These are phyloP conservation scores for Salticus scenicus DNA, from an alignment of 2,888 invertebrate species.

Conservation along the genomic window DNA sequence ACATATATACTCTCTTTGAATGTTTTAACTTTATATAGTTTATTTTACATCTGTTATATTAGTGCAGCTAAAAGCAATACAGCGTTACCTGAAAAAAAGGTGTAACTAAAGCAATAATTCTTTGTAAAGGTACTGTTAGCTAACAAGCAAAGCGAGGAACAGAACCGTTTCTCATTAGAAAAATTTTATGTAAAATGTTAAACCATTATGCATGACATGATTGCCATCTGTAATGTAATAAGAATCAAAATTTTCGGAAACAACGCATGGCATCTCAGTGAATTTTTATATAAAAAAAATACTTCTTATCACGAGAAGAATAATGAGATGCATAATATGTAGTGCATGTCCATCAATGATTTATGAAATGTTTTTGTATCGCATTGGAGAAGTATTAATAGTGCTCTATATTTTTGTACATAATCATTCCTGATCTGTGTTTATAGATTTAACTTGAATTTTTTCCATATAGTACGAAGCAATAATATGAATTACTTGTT, in stretches of 20 bases:
- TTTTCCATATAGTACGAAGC: not conserved
- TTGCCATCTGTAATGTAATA: not conserved
- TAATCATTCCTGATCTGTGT: slow-evolving; percentile 4
- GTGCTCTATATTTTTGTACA: slow-evolving; percentile 15
- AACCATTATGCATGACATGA: slow-evolving; percentile 5
- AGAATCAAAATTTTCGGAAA: slow-evolving; percentile 23
- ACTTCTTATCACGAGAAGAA: no score
- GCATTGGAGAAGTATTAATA: not conserved
- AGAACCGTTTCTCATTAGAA: not conserved
- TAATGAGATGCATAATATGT: not conserved
- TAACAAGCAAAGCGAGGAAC: slow-evolving; percentile 40
- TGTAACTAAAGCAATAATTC: slow-evolving; percentile 55
- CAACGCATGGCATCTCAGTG: slow-evolving; percentile 21
- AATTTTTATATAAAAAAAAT: not conserved
- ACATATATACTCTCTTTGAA: no score
- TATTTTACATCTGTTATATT: no score
- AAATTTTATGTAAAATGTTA: slow-evolving; percentile 2
- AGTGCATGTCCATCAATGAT: not conserved
- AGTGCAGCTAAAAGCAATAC: not conserved
- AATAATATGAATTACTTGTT: slow-evolving; percentile 1
- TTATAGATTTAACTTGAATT: not conserved
- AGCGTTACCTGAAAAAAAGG: not conserved
- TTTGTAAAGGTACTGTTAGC: slow-evolving; percentile 41
- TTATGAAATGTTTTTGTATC: not conserved
- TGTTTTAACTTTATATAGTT: no score